These are phyloP conservation scores for Actinostola sp. DNA, from an alignment of 92 coral and sea anemone genomes.

Conservation along the genomic window DNA sequence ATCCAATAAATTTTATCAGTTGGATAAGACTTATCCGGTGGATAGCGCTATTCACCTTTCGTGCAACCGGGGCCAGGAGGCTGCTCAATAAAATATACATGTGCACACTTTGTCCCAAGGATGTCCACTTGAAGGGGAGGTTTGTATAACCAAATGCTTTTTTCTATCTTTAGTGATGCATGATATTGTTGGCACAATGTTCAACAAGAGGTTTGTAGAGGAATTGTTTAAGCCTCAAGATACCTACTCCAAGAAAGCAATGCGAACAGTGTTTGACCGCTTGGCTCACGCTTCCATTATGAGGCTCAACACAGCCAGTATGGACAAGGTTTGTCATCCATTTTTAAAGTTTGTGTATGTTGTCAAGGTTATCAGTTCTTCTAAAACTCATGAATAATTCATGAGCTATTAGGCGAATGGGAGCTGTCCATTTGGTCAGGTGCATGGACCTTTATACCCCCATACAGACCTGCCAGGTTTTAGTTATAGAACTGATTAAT, in stretches of 20 bases:
- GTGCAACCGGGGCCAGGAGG: too few relatives aligned
- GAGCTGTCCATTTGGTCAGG: too few relatives aligned
- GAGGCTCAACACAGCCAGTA: constrained; percentile 97
- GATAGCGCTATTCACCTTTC: too few relatives aligned
- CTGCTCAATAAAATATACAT: neutral
- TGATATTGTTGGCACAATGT: constrained; percentile 98
- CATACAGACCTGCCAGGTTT: too few relatives aligned
- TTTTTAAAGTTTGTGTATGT: neutral
- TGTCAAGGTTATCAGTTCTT: too few relatives aligned
- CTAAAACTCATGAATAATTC: too few relatives aligned
- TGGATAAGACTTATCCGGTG: too few relatives aligned
- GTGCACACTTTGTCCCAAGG: too few relatives aligned
- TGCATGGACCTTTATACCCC: too few relatives aligned
- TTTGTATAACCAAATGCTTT: neutral
- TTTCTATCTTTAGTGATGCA: constrained; percentile 73
- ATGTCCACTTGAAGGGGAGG: neutral
- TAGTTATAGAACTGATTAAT: too few relatives aligned
- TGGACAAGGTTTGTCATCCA: constrained; percentile 80
- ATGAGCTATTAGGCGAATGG: too few relatives aligned
- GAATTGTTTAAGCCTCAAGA: constrained; percentile 98
- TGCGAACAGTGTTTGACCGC: constrained; percentile 98
- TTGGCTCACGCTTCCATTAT: constrained; percentile 98
- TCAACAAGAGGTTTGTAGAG: constrained; percentile 95
- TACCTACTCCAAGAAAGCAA: constrained; percentile 97
- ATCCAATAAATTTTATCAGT: too few relatives aligned